Conservation (phyloP, 2,113 vertebrate species). For the Xenopus laevis region DNA sequence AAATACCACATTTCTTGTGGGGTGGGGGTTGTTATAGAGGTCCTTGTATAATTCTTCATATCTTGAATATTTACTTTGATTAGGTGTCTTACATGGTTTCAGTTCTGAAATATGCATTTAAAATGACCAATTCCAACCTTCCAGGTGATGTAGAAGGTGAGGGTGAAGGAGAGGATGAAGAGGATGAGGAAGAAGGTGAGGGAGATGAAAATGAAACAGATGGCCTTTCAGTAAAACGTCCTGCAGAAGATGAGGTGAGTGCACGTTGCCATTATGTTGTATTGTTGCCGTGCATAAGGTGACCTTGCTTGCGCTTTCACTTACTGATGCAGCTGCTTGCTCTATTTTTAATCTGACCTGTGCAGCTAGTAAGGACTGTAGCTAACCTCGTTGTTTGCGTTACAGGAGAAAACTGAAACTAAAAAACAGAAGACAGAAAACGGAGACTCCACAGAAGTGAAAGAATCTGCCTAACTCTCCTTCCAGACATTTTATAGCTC, state of each 20-base stretch:
- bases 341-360: too few relatives aligned
- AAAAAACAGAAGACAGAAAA: constrained; percentile 80
- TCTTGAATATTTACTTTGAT: too few relatives aligned
- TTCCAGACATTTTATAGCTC: constrained; percentile 55
- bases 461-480: constrained; percentile 67
- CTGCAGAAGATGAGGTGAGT: constrained; percentile 69
- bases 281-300: too few relatives aligned
- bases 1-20: too few relatives aligned
- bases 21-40: too few relatives aligned
- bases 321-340: too few relatives aligned
- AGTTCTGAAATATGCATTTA: too few relatives aligned
- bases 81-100: too few relatives aligned
- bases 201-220: constrained; percentile 57
- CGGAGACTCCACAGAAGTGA: constrained; percentile 70
- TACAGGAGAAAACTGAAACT: constrained; percentile 68
- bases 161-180: constrained; percentile 53
- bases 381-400: neutral
- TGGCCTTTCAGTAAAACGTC: constrained; percentile 69
- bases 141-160: constrained; percentile 14
- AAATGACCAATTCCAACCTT: too few relatives aligned
- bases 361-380: neutral
- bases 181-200: constrained; percentile 48
- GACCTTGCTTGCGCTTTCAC: too few relatives aligned
- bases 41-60: too few relatives aligned
- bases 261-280: too few relatives aligned